phyloP scores from a whole-genome alignment of 1,140 invertebrate genomes.

The Hyphantria cunea region DNA sequence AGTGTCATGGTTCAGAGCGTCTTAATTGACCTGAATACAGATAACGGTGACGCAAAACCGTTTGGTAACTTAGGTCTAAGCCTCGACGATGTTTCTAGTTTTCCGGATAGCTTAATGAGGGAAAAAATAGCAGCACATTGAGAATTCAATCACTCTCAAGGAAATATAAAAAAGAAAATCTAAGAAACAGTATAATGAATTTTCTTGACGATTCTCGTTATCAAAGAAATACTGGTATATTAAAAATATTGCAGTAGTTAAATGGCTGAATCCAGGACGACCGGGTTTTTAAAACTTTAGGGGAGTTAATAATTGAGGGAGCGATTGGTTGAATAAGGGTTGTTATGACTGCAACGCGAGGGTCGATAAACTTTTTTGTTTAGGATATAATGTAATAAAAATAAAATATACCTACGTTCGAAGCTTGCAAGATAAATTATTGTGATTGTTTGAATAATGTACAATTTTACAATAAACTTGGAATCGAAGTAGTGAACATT shows the following conservation, averaged over 20 bases:
- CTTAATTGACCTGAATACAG: constrained; percentile 59
- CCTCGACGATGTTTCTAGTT: constrained; percentile 35
- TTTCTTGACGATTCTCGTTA: constrained; percentile 22
- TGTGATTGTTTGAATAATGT: constrained; percentile 2
- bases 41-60: constrained; percentile 61
- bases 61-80: constrained; percentile 51
- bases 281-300: constrained; percentile 66
- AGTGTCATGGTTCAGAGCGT: constrained; percentile 63
- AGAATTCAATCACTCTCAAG: constrained; percentile 38
- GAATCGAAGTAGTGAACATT: constrained; percentile 33
- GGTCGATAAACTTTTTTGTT: constrained; percentile 73
- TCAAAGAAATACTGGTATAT: constrained; percentile 28
- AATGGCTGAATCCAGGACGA: constrained; percentile 57
- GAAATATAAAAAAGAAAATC: constrained; percentile 35
- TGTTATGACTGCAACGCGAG: constrained; percentile 61
- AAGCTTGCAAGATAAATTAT: background rate
- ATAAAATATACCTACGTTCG: constrained; percentile 8
- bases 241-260: constrained; percentile 70
- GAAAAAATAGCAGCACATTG: constrained; percentile 39
- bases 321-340: constrained; percentile 70
- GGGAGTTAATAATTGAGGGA: constrained; percentile 77
- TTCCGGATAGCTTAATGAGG: constrained; percentile 43
- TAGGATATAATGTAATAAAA: constrained; percentile 26
- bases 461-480: constrained; percentile 19
- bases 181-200: constrained; percentile 33